Conservation (phyloP, 2,113 vertebrate genomes). For the Oncorhynchus nerka region DNA sequence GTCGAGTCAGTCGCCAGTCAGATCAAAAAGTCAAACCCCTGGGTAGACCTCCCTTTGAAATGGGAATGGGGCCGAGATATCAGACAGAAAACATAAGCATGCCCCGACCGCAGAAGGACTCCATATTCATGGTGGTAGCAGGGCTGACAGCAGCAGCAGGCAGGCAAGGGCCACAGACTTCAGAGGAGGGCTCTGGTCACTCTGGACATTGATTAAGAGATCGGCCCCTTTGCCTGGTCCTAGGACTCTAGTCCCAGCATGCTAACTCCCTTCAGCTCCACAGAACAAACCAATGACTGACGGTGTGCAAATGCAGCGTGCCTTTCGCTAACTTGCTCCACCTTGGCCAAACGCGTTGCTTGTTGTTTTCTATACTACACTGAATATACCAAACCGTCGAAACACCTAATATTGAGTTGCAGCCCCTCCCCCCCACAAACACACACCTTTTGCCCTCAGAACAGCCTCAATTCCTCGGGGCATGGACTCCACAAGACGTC, state of each 20-base stretch:
- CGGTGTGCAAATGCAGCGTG: not conserved
- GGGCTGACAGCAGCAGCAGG: conserved; percentile 60
- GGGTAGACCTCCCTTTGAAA: conserved; percentile 94
- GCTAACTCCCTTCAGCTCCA: not conserved
- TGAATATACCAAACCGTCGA: too few species aligned
- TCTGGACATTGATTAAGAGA: conserved; percentile 75
- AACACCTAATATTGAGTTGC: too few species aligned
- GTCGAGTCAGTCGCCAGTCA: conserved; percentile 85
- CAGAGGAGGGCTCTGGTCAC: conserved; percentile 57
- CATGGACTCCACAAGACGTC: too few species aligned
- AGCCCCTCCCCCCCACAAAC: too few species aligned
- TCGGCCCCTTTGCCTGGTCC: conserved; percentile 40
- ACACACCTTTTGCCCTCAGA: too few species aligned
- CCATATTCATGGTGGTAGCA: conserved; percentile 73
- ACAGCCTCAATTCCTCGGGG: too few species aligned
- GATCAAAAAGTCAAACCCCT: conserved; percentile 94
- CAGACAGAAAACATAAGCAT: conserved; percentile 91
- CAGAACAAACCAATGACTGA: not conserved
- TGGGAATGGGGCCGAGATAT: conserved; percentile 89
- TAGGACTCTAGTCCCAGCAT: not conserved
- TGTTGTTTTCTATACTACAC: too few species aligned
- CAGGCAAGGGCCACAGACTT: conserved; percentile 63
- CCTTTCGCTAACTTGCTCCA: too few species aligned
- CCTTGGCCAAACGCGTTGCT: too few species aligned
- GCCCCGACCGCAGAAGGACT: conserved; percentile 76